Base-by-base conservation (phyloP, 1,140 invertebrate genomes). In the Apis florea region DNA sequence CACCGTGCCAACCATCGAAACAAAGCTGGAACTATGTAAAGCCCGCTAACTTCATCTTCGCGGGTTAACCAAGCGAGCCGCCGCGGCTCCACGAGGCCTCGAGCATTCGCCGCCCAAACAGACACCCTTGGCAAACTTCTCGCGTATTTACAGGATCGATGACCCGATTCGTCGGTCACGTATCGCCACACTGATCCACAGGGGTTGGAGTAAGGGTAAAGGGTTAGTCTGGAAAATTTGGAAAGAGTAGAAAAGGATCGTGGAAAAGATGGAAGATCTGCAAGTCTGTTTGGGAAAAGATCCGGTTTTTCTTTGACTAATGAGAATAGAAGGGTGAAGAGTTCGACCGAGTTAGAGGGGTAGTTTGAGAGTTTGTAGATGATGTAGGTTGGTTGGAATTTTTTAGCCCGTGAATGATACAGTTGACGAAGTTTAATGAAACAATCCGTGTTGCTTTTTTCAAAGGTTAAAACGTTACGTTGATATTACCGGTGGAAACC, bases 11-110 rank as follows among this genome's bases (percentile, higher is more conserved):
- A 31, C 13, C 26, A 49, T 11, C 54, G 70, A 73, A 73, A 73
- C 70, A 73, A 73, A 73, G 53, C 70, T 73, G 54, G 21, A 73
- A 73, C 70, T 73, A 73, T 73, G 70, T 73, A 73, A 73, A 73
- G 40, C 70, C 40, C 31, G 70, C 70, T 73, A 73, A 73, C 70
- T 73, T 73, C 56, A 73, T 73, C 70, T 59, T 58, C 56, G 70
- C 56, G 54, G 54, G 70, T 73, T 73, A 73, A 73, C 70, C 70
- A 73, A 59, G 54, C 70, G 70, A 58, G 54, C 40, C 56, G 26
- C 24, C 17, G 26, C 24, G 12, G 49, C 51, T 53, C 49, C n/a
- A 26, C 51, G 53, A 31, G 51, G 53, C 69, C 53, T 56, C 54
- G 31, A 59, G 70, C 70, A 24, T 73, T 73, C 56, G 70, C 68